Percentiles rank a stretch among this genome's conserved stretches.
These are phyloP conservation scores for Paedocypris sp. DNA, from an alignment of 2,113 vertebrate species.

Conservation along the genomic window DNA sequence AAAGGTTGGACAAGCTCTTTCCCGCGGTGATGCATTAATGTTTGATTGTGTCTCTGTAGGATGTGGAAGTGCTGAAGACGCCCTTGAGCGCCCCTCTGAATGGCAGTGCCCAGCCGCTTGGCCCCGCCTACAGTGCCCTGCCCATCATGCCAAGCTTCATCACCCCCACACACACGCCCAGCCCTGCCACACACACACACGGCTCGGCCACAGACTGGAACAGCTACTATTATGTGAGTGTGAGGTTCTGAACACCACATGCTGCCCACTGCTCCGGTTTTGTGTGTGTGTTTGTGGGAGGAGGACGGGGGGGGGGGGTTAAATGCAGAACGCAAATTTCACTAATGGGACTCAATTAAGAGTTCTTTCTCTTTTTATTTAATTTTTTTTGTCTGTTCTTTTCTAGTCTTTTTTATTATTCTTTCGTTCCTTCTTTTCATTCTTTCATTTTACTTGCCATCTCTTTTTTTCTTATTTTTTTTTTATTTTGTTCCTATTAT, in stretches of 20 bases:
- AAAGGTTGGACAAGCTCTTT: no score
- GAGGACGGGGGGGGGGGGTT: not conserved
- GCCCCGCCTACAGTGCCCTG: conserved; percentile 60
- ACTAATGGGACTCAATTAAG: no score
- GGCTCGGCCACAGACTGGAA: conserved; percentile 57
- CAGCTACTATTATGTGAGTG: conserved; percentile 68
- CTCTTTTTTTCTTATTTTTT: no score
- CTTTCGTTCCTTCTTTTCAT: no score
- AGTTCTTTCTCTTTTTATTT: no score
- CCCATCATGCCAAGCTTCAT: conserved; percentile 64
- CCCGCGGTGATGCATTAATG: conserved; percentile 6
- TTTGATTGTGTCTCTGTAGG: conserved; percentile 20
- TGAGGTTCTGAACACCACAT: not conserved
- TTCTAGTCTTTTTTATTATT: no score
- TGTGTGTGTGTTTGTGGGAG: not conserved
- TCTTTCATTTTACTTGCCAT: no score
- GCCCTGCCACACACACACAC: conserved; percentile 40
- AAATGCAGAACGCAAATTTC: no score
- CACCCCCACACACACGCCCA: conserved; percentile 50
- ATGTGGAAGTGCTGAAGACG: conserved; percentile 31
- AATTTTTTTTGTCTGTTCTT: no score
- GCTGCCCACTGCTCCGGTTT: no score
- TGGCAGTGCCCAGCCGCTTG: conserved; percentile 49
- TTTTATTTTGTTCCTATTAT: no score
- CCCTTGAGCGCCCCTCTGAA: conserved; percentile 53